Evolutionary conservation across 2,888 invertebrate genomes (phyloP), one percentile per base, ranked within the genome.

Genomic region (Campoletis raptor): DNA sequence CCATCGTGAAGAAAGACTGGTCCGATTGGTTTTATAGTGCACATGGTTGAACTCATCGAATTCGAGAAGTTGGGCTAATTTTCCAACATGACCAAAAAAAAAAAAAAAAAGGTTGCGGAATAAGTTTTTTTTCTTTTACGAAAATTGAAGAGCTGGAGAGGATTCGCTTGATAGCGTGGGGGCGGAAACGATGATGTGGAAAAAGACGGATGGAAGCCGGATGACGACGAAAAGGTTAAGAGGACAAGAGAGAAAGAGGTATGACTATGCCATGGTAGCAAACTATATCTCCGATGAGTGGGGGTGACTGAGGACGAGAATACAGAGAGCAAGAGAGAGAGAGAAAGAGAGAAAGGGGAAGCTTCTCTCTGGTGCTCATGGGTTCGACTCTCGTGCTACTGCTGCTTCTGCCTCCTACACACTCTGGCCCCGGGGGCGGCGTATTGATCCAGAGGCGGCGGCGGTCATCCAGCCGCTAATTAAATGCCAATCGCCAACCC

Each of bases 401-500:
- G 86, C 84, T 88, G 87, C 83, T 88, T 90, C 92, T 93, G 94
- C 93, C 93, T 93, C 92, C 90, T 93, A 93, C 93, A 93, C 92
- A 92, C 93, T 88, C 72, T 92, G 92, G 92, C 93, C 93, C 92
- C 92, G 91, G 92, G 92, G 93, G 92, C 92, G 91, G 92, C 91
- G 94, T 94, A 94, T 94, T 94, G 94, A 94, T 94, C 94, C 94
- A 92, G 94, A 93, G 93, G 94, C 93, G 94, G 94, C 91, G 91
- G 92, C 93, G 94, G 94, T 94, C 94, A 94, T 94, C 94, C 94
- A 92, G 93, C 93, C 94, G 94, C 94, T 94, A 94, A 94, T 94
- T 94, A 94, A 94, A 94, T 94, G 94, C 94, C 94, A 94, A 94
- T 94, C 94, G 94, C 93, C 92, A 90, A 92, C 92, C 94, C 92